Evolutionary conservation across 2,888 invertebrate species (phyloP).

Genomic region (Tillus elongatus): DNA sequence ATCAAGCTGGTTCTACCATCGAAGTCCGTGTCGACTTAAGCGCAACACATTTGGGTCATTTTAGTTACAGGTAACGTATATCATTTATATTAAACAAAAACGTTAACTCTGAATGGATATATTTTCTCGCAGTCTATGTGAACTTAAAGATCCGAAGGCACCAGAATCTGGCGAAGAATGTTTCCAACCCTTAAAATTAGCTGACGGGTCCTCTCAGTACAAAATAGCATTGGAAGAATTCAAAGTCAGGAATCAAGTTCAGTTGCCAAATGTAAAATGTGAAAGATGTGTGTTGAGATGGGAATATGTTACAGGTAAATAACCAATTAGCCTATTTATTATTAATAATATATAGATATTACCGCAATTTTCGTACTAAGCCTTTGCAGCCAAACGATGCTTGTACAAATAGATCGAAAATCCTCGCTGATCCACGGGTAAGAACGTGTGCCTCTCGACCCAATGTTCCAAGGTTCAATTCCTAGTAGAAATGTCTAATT

Average conservation of each 20-base stretch:
- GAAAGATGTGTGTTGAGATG: slow-evolving; percentile 45
- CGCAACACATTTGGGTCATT: slow-evolving; percentile 37
- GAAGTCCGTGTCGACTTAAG: slow-evolving; percentile 31
- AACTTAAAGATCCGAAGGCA: slow-evolving; percentile 28
- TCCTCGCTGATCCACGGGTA: too few species aligned
- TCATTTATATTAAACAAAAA: neutral
- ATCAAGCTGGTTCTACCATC: slow-evolving; percentile 28
- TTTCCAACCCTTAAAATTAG: slow-evolving; percentile 34
- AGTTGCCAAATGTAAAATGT: slow-evolving; percentile 40
- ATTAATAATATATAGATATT: slow-evolving; percentile 17
- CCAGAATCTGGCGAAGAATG: slow-evolving; percentile 42
- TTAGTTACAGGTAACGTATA: slow-evolving; percentile 34
- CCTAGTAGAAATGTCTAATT: too few species aligned
- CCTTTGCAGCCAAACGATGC: neutral
- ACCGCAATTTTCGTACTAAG: neutral
- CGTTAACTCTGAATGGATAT: neutral
- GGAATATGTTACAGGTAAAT: slow-evolving; percentile 40
- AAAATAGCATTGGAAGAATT: slow-evolving; percentile 20
- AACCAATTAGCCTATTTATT: slow-evolving; percentile 12
- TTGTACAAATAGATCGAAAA: too few species aligned
- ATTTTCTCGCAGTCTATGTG: slow-evolving; percentile 33
- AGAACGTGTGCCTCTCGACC: too few species aligned
- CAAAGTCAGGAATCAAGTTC: slow-evolving; percentile 27
- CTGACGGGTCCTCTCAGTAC: slow-evolving; percentile 31
- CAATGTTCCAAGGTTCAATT: too few species aligned